Evolutionary conservation across 2,797 vertebrate genomes (phyloP).

Genomic region (Dromococcyx pavoninus): DNA sequence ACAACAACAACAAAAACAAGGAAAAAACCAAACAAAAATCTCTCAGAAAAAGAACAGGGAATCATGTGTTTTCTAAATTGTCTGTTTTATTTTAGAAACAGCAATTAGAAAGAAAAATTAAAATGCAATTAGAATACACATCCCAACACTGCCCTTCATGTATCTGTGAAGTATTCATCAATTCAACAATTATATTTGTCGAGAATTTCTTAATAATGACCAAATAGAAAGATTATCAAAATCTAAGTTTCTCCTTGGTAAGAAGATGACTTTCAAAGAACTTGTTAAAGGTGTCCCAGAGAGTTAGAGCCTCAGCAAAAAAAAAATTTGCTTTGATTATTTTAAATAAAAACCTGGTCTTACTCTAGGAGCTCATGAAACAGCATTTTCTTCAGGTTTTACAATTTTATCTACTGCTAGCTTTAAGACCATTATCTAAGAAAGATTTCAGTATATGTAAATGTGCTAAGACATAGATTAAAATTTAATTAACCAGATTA

Average conservation of each 20-base stretch:
- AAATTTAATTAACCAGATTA: slow-evolving; percentile 40
- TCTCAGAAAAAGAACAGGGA: not conserved
- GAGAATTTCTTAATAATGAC: not conserved
- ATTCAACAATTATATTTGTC: not conserved
- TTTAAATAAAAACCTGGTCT: not conserved
- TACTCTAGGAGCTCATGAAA: not conserved
- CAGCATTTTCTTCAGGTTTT: not conserved
- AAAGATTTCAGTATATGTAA: not conserved
- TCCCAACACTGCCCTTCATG: not conserved
- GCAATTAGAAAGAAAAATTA: not conserved
- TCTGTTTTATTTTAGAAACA: not conserved
- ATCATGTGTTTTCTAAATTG: not conserved
- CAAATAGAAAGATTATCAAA: not conserved
- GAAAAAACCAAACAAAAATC: not conserved
- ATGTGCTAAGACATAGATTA: slow-evolving; percentile 20
- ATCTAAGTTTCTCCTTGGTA: not conserved
- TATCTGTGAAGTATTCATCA: not conserved
- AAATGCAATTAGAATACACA: slow-evolving; percentile 12
- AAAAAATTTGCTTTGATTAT: not conserved
- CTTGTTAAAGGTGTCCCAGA: not conserved
- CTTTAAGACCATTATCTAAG: not conserved
- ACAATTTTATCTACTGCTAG: not conserved
- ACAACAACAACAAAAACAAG: not conserved
- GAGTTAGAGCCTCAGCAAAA: not conserved
- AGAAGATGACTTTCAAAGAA: not conserved